These are phyloP conservation scores for Perdita meconis DNA, from an alignment of 2,888 invertebrate species.

Conservation along the genomic window DNA sequence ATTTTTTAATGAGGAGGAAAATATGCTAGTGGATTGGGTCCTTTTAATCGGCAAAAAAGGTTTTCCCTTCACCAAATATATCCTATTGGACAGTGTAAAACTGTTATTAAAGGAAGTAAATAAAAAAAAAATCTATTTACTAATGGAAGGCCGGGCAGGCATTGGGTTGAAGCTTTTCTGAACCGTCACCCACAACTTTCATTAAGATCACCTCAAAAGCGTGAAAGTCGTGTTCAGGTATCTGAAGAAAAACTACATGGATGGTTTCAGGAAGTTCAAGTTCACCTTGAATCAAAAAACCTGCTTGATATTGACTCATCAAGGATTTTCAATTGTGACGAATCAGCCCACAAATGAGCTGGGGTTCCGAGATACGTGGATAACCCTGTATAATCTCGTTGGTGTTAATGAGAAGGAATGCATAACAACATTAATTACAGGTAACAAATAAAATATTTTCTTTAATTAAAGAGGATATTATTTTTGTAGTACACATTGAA, in stretches of 20 bases:
- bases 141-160: slow-evolving; percentile 50
- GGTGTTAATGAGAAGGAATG: slow-evolving; percentile 3
- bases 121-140: slow-evolving; percentile 48
- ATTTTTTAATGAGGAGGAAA: slow-evolving; percentile 10
- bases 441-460: slow-evolving; percentile 12
- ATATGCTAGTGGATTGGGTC: slow-evolving; percentile 4
- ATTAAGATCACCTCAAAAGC: slow-evolving; percentile 25
- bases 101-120: slow-evolving; percentile 42
- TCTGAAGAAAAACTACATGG: slow-evolving; percentile 9
- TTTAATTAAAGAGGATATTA: neutral
- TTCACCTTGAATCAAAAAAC: slow-evolving; percentile 3
- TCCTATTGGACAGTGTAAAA: slow-evolving; percentile 52
- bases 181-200: slow-evolving; percentile 57
- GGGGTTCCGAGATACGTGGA: too few species aligned
- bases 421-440: slow-evolving; percentile 11
- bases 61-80: slow-evolving; percentile 17
- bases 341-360: neutral
- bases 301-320: slow-evolving; percentile 7
- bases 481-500: neutral
- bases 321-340: neutral
- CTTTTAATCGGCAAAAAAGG: slow-evolving; percentile 1
- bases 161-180: slow-evolving; percentile 60
- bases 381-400: slow-evolving; percentile 3
- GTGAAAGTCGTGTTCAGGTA: slow-evolving; percentile 4
- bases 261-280: slow-evolving; percentile 5